Conservation (phyloP, 2,888 invertebrate species). For the Plusia festucae region DNA sequence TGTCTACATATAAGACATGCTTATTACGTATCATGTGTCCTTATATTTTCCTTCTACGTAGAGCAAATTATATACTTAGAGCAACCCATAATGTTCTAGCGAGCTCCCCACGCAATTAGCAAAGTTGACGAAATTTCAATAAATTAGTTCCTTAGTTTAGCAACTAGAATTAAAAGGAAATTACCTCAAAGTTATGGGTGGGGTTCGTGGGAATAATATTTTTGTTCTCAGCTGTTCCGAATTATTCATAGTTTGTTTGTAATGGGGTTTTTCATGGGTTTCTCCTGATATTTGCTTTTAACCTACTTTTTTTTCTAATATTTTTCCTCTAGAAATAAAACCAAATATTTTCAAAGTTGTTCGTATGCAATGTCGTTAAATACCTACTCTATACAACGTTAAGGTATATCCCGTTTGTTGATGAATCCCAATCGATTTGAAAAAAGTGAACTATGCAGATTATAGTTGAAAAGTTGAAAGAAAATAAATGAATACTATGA, state of each 20-base stretch:
- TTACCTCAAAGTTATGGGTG: constrained; percentile 32
- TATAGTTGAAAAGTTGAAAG: too few relatives aligned
- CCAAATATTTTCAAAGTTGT: too few relatives aligned
- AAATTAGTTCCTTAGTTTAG: constrained; percentile 42
- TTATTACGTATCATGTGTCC: neutral
- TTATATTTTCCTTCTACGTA: neutral
- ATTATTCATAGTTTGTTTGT: constrained; percentile 29
- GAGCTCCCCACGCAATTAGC: neutral
- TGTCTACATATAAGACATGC: too few relatives aligned
- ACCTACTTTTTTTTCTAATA: neutral
- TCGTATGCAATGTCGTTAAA: too few relatives aligned
- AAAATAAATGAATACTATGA: too few relatives aligned
- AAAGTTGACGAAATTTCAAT: constrained; percentile 35
- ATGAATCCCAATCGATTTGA: too few relatives aligned
- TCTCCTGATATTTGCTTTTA: neutral
- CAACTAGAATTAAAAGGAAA: constrained; percentile 46
- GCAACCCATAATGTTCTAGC: neutral
- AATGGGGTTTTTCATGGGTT: constrained; percentile 2
- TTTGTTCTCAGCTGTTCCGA: constrained; percentile 24
- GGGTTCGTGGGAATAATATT: constrained; percentile 40
- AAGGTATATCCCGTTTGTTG: too few relatives aligned
- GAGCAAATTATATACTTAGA: neutral
- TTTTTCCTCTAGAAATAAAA: too few relatives aligned
- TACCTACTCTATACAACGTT: too few relatives aligned
- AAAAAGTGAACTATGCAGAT: too few relatives aligned